phyloP scores from a whole-genome alignment of 1,140 invertebrate genomes.

The Drosophila rufa region DNA sequence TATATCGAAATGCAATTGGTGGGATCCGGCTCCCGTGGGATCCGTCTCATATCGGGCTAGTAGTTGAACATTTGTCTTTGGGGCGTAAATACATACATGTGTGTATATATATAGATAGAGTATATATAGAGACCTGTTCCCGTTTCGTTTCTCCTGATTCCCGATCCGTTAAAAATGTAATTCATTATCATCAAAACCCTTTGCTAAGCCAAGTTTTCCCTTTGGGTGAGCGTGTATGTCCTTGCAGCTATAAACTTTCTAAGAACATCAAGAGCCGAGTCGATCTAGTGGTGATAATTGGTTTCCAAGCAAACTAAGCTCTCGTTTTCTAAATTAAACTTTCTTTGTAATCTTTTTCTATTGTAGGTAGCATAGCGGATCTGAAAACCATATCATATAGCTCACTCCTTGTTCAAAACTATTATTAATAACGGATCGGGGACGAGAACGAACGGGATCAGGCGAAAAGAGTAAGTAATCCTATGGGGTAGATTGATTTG shows the following conservation, averaged over 20 bases:
- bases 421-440: background rate
- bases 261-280: background rate
- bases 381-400: no score
- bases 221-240: background rate
- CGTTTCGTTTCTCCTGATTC: background rate
- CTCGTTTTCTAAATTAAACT: no score
- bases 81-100: conserved; percentile 6
- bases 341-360: no score
- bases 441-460: background rate
- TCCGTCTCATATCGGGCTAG: conserved; percentile 32
- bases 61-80: conserved; percentile 48
- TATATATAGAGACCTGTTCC: conserved; percentile 6
- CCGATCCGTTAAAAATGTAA: background rate
- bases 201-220: no score
- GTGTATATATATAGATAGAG: conserved; percentile 12
- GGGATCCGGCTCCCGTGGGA: background rate
- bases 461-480: conserved; percentile 2
- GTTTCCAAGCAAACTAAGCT: no score
- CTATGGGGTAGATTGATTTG: conserved; percentile 47
- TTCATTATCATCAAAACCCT: no score
- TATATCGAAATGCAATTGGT: conserved; percentile 47
- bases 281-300: background rate
- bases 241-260: no score
- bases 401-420: background rate
- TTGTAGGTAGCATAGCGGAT: no score